Base-by-base conservation (phyloP, 2,888 invertebrate genomes). In the Acronicta alni region DNA sequence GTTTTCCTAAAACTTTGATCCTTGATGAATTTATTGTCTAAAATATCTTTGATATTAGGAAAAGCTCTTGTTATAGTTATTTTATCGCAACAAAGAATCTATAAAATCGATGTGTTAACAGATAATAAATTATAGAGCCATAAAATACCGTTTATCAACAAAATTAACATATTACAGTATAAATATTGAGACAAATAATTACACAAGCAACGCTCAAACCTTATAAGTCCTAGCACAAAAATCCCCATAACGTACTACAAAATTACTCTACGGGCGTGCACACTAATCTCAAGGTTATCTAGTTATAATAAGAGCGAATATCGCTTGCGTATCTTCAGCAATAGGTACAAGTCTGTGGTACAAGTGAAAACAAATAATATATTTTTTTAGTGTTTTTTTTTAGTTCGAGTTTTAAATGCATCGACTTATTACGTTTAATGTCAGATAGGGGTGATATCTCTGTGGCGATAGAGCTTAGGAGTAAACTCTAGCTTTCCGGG, bases 221-320 rank as follows among this genome's bases (percentile, higher is more conserved):
- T 41, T 30, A 62, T 65, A 57, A 17, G 57, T 71, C 88, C 66
- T 57, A 54, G 68, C 87, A 85, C 74, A 81, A 83, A 84, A 89
- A 88, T 87, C 88, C 75, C 92, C 92, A 93, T 92, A 93, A 87
- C 88, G 91, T 91, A 84, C 91, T 86, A 90, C 90, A 88, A 90
- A 90, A 90, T 92, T 89, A 90, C 91, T 86, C 80, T 78, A 79
- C 63, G 47, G 32, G 7, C 17, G 15, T 63, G 51, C 85, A 80
- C 59, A 71, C 68, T 66, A 90, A 60, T 83, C 69, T 81, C 89
- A 77, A 86, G 88, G 87, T 89, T 92, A 87, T 67, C 12, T 5
- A 37, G 0, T 35, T 0, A 68, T 3, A 12, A 76, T 88, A 90
- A 83, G 81, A 78, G 73, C 72, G 67, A 81, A 59, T 84, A 85